Evolutionary conservation across 2,888 invertebrate species (phyloP).

Genomic region (Plutella xylostella): DNA sequence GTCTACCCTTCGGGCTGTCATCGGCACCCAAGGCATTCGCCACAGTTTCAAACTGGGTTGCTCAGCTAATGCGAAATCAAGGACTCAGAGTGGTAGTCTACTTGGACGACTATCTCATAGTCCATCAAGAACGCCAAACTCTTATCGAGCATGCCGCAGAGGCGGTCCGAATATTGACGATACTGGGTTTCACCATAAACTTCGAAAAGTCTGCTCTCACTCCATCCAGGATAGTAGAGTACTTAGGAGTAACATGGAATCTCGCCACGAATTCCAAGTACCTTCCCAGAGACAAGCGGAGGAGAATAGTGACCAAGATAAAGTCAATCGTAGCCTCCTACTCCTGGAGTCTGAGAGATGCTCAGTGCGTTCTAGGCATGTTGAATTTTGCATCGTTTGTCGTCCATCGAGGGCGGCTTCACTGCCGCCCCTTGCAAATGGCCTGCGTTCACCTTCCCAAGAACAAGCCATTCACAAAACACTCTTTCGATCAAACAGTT

Average conservation of each 20-base stretch:
- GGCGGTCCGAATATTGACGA: not conserved
- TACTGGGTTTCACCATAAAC: not conserved
- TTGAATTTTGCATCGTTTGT: not conserved
- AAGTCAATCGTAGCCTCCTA: not conserved
- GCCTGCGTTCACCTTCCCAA: too few relatives aligned
- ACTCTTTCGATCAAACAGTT: too few relatives aligned
- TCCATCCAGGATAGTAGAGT: slow-evolving; percentile 1
- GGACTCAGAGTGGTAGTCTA: not conserved
- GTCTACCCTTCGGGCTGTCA: not conserved
- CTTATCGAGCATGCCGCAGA: not conserved
- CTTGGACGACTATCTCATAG: not conserved
- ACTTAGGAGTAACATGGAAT: slow-evolving; percentile 5
- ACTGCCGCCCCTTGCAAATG: too few relatives aligned
- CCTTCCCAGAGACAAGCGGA: not conserved
- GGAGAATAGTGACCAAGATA: not conserved
- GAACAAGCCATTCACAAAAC: too few relatives aligned
- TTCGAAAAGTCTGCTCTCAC: slow-evolving; percentile 1
- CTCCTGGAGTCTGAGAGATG: not conserved
- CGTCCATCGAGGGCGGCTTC: too few relatives aligned
- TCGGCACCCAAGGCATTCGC: not conserved
- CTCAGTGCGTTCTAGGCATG: not conserved
- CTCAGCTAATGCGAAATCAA: not conserved
- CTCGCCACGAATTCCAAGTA: not conserved
- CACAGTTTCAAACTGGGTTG: slow-evolving; percentile 1
- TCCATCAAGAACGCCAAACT: not conserved